Conservation (phyloP, 2,113 vertebrate genomes). For the Casuarius casuarius region DNA sequence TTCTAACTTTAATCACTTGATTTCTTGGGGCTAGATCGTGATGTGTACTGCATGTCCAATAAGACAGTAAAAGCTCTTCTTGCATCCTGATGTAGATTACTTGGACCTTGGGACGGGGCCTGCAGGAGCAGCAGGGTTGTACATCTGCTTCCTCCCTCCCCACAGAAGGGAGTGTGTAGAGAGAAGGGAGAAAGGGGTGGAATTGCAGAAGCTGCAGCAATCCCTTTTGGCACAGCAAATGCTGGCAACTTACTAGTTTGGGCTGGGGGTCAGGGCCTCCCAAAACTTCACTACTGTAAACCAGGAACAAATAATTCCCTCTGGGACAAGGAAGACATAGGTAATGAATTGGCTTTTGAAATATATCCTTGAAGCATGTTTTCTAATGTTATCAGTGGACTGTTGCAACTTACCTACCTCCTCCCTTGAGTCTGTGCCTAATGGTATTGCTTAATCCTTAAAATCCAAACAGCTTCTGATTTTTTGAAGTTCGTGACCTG, state of each 20-base stretch:
- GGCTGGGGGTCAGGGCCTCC: not conserved
- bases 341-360: not conserved
- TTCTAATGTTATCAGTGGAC: not conserved
- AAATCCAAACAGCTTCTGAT: not conserved
- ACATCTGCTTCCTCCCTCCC: not conserved
- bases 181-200: not conserved
- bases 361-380: not conserved
- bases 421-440: not conserved
- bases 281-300: not conserved
- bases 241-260: not conserved
- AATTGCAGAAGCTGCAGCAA: not conserved
- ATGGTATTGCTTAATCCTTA: not conserved
- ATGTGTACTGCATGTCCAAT: slow-evolving; percentile 18
- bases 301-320: not conserved
- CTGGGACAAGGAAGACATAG: not conserved
- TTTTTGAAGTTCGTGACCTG: not conserved
- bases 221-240: not conserved
- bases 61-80: not conserved
- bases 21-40: slow-evolving; percentile 37
- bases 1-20: slow-evolving; percentile 48
- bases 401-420: not conserved
- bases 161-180: not conserved
- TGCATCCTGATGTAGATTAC: not conserved
- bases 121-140: not conserved
- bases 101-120: not conserved